These are phyloP conservation scores for Parnassius orleans DNA, from an alignment of 2,888 invertebrate genomes.

Conservation along the genomic window DNA sequence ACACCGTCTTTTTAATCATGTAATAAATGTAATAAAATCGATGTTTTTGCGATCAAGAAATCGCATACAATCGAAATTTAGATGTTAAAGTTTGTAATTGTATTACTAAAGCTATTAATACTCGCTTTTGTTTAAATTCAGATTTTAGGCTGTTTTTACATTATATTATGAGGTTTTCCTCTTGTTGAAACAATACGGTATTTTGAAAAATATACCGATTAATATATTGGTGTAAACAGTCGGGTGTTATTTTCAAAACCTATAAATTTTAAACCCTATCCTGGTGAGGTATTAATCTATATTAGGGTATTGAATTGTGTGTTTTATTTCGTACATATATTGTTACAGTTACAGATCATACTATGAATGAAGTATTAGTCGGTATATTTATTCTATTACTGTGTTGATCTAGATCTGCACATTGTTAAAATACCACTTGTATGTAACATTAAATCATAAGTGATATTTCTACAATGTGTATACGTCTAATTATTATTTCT, in stretches of 20 bases:
- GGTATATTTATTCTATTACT: slow-evolving; percentile 14
- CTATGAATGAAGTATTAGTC: slow-evolving; percentile 1
- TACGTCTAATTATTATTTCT: slow-evolving; percentile 76
- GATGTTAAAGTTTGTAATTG: not conserved
- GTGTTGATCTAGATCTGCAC: slow-evolving; percentile 13
- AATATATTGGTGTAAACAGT: slow-evolving; percentile 1
- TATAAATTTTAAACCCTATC: too few species aligned
- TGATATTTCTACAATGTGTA: slow-evolving; percentile 46
- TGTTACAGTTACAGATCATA: too few species aligned
- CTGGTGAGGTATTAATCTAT: not conserved
- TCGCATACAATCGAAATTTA: not conserved
- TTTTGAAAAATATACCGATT: slow-evolving; percentile 18
- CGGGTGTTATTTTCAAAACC: too few species aligned
- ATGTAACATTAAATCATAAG: not conserved
- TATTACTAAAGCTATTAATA: slow-evolving; percentile 2
- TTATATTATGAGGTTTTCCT: slow-evolving; percentile 12
- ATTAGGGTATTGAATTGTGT: too few species aligned
- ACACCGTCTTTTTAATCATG: slow-evolving; percentile 53
- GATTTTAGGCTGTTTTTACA: slow-evolving; percentile 22
- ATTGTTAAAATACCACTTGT: slow-evolving; percentile 10
- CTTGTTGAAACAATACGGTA: slow-evolving; percentile 17
- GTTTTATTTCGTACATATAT: too few species aligned
- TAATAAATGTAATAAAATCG: slow-evolving; percentile 5
- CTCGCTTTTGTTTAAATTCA: slow-evolving; percentile 18
- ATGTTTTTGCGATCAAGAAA: slow-evolving; percentile 21